phyloP scores from a whole-genome alignment of 2,888 invertebrate species.

The Lottia scabra region DNA sequence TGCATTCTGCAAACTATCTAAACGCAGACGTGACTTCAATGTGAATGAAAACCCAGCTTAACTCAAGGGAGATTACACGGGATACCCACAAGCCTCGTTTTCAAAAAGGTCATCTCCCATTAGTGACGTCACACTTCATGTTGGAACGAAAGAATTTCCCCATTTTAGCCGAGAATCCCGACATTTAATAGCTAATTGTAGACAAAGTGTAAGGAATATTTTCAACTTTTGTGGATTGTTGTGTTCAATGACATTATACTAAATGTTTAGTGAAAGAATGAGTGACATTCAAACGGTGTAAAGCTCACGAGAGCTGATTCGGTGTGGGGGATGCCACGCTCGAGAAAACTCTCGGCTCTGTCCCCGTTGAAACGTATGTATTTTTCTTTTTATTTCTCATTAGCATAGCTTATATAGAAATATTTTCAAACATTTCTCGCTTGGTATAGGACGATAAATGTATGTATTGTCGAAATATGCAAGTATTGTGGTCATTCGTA shows the following conservation, averaged over 20 bases:
- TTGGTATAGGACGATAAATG: background rate
- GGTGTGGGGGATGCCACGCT: constrained; percentile 49
- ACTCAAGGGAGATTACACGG: background rate
- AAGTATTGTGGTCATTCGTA: background rate
- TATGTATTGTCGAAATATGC: background rate
- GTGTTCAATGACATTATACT: background rate
- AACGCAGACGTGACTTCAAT: too few species aligned
- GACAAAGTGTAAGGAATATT: background rate
- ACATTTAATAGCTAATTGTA: background rate
- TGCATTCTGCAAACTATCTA: too few species aligned
- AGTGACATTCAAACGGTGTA: background rate
- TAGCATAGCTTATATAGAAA: background rate
- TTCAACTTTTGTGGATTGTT: background rate
- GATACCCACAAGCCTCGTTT: constrained; percentile 20
- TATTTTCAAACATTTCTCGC: background rate
- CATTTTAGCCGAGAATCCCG: constrained; percentile 18
- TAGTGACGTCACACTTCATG: constrained; percentile 21
- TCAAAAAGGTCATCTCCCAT: background rate
- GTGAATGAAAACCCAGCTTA: too few species aligned
- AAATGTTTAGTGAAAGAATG: background rate
- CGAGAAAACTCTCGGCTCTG: constrained; percentile 17
- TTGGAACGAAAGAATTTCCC: constrained; percentile 22
- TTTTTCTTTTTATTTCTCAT: background rate
- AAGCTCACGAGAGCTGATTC: background rate
- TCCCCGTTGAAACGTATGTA: constrained; percentile 45